Evolutionary conservation across 2,888 invertebrate species (phyloP), one percentile per base, ranked within the genome.

Genomic region (Trichogramma evanescens): DNA sequence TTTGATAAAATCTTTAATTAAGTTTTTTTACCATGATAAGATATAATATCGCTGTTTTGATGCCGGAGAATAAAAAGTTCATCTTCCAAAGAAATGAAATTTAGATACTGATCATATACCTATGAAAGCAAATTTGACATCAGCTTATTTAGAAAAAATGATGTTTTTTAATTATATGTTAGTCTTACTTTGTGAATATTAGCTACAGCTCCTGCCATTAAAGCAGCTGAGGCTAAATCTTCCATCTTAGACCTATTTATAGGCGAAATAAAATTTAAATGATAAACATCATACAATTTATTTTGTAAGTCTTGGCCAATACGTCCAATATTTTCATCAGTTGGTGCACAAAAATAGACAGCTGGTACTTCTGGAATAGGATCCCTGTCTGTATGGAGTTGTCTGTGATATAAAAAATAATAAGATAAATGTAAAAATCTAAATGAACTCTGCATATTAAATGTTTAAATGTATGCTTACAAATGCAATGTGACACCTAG

Each of bases 361-460:
- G 96, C 97, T 53, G 99, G 98, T 3, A 98, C 98, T 81, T 99
- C 99, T 5, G 97, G 96, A 71, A 99, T 95, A n/a, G 89, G 84
- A 75, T 93, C 93, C 62, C 93, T 83, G 74, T 92, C 91, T 6
- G 92, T 91, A 79, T 93, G 93, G 56, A 94, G 80, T 77, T 91
- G 89, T 44, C 93, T 93, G 78, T 72, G 64, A 49, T 41, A 26
- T 26, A 26, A 26, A 60, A 55, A 63, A 58, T 50, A 41, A 54
- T 51, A 59, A 56, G 41, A n/a, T 41, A 53, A 13, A n/a, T 26
- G 44, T 45, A 54, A 59, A 59, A 64, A 50, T 50, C 42, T 45
- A 50, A 55, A 43, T 58, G 49, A 8, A 48, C 50, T 46, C 50
- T 38, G n/a, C n/a, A 13, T 8, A 50, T 13, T 42, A 45, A 45